Evolutionary conservation across 1,140 invertebrate genomes (phyloP), one percentile per base, ranked within the genome.

Genomic region (Micrasema minimum): DNA sequence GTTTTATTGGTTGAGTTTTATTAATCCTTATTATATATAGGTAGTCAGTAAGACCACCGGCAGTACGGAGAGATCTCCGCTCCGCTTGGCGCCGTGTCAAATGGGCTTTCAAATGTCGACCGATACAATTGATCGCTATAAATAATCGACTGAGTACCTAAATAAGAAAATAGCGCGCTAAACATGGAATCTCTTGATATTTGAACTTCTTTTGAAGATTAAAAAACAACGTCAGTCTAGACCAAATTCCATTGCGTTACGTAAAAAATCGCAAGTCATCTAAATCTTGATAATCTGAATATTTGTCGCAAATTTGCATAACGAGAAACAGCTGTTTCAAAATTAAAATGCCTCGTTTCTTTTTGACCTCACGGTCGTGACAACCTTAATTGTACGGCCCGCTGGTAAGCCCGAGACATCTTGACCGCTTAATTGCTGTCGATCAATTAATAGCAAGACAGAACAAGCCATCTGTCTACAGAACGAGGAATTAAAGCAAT

Each of bases 71-170:
- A 43, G 55, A 35, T 35, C 23, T 16, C 16, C 23, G 45, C 45
- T 66, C 64, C 48, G 45, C 35, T 66, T 66, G 64, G 64, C 64
- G 23, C 64, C 64, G 64, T 20, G 64, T 66, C 64, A 66, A 66
- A 51, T 37, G 45, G 26, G 23, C n/a, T 35, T 38, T 66, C 45
- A 66, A 66, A 66, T 66, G 64, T 66, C 64, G 48, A 66, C 45
- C 48, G 20, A 53, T 46, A 51, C 64, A 51, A 50, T 53, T 20
- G 22, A 51, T 48, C 46, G 45, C 64, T 66, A 66, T 50, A 66
- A 66, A 66, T 66, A 66, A 66, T 64, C 38, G 18, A 61, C 10
- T 11, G 57, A 61, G 38, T 22, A 41, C 37, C 18, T 16, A 31
- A 31, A 31, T 7, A 7, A 31, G 26, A 31, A 31, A 48, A 48